Base-by-base conservation (phyloP, 2,888 invertebrate genomes). In the Pollenia angustigena region DNA sequence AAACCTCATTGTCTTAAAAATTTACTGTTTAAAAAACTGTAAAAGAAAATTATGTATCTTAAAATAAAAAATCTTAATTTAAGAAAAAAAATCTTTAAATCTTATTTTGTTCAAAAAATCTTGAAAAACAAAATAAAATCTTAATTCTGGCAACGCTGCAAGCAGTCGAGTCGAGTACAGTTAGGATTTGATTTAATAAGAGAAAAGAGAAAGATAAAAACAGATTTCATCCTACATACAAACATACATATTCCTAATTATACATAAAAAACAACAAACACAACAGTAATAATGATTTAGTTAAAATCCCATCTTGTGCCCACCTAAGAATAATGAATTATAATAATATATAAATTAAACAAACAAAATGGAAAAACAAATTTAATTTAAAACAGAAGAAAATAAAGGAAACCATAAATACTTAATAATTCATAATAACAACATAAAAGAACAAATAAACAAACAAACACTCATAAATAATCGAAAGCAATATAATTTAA, bases 251-350 rank as follows among this genome's bases (percentile, higher is more conserved):
- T 32, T 32, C 32, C 32, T 2, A 32, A 32, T 3, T 10, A 16
- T 12, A 44, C n/a, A n/a, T 16, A 9, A 1, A 12, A 46, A 12
- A 50, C n/a, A 40, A 23, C 10, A 18, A n/a, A 52, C 16, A 11
- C 32, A 42, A 78, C n/a, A 48, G 8, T 8, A 60, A 60, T 60
- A 60, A 75, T 48, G 68, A 83, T 86, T 83, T 76, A 83, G 83
- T 81, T 76, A 42, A 80, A 83, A 72, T 66, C 66, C 76, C 76
- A 83, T 80, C 80, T 80, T 83, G 50, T 71, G 52, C 71, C 86
- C 80, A 85, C 79, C 82, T 71, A 78, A 54, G n/a, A 79, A 54
- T 52, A 79, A 75, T 32, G 32, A 32, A 32, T 32, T 32, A 32
- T 32, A 32, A 32, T 32, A 32, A 18, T 58, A 80, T 69, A 7